Percentiles rank a stretch among this genome's conserved stretches.
phyloP scores from a whole-genome alignment of 2,888 invertebrate species.

The Aspidiotus rigidus region DNA sequence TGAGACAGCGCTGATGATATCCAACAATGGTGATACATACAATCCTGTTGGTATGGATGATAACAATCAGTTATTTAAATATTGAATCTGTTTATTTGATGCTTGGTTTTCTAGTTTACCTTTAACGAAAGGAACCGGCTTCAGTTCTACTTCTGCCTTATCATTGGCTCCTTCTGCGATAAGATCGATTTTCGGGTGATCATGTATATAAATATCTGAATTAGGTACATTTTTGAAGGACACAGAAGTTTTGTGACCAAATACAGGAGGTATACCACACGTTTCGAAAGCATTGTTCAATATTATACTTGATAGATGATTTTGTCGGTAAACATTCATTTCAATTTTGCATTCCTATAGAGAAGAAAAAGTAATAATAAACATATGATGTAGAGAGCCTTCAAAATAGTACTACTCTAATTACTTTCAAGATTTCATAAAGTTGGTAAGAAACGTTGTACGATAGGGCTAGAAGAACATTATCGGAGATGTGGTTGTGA shows the following conservation, averaged over 20 bases:
- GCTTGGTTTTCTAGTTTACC: neutral
- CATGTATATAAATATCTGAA: slow-evolving; percentile 22
- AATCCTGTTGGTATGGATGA: slow-evolving; percentile 5
- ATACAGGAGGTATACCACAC: slow-evolving; percentile 15
- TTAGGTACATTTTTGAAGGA: slow-evolving; percentile 18
- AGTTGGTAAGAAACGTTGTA: slow-evolving; percentile 19
- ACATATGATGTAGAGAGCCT: neutral
- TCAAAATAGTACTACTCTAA: neutral
- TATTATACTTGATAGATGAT: slow-evolving; percentile 10
- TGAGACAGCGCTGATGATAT: slow-evolving; percentile 6
- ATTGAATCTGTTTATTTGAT: neutral
- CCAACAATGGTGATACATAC: slow-evolving; percentile 10
- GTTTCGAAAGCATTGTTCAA: slow-evolving; percentile 25
- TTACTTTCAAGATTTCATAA: slow-evolving; percentile 24
- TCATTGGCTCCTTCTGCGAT: slow-evolving; percentile 11
- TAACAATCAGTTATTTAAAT: neutral
- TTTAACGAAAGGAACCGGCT: slow-evolving; percentile 12
- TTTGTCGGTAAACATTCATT: slow-evolving; percentile 28
- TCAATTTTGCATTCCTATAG: slow-evolving; percentile 20
- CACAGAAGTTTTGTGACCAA: slow-evolving; percentile 12
- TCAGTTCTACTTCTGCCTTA: slow-evolving; percentile 8
- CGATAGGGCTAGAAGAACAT: slow-evolving; percentile 12
- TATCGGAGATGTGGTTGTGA: slow-evolving; percentile 10
- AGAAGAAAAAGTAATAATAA: neutral
- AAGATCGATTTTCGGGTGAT: slow-evolving; percentile 19